phyloP scores from a whole-genome alignment of 1,140 invertebrate genomes.

The Brevipalpus yothersi region DNA sequence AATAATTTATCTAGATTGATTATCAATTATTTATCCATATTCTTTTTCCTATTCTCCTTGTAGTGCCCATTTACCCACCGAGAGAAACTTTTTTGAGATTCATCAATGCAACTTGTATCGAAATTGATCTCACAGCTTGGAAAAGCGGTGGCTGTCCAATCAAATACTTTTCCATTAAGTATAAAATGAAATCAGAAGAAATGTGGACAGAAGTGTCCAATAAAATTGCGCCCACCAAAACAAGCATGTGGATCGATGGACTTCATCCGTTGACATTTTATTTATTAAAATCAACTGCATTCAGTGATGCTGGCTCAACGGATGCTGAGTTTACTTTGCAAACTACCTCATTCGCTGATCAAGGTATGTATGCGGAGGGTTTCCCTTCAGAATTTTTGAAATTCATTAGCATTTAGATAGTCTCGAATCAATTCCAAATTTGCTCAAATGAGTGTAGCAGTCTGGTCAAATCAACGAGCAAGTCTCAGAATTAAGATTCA shows the following conservation, averaged over 20 bases:
- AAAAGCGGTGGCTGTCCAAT: slow-evolving; percentile 27
- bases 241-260: slow-evolving; percentile 23
- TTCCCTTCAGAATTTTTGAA: background rate
- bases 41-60: background rate
- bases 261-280: slow-evolving; percentile 62
- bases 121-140: slow-evolving; percentile 26
- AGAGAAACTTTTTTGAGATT: slow-evolving; percentile 11
- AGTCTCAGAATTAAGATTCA: no score
- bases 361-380: background rate
- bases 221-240: background rate
- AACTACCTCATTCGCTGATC: slow-evolving; percentile 20
- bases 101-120: slow-evolving; percentile 21
- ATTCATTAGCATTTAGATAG: no score
- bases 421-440: no score
- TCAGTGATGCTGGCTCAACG: slow-evolving; percentile 73
- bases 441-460: no score
- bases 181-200: slow-evolving; percentile 11
- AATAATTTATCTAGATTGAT: background rate
- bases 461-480: no score
- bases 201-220: background rate
- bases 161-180: slow-evolving; percentile 13
- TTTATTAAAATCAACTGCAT: slow-evolving; percentile 54
- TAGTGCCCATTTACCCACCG: slow-evolving; percentile 14
- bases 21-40: background rate
- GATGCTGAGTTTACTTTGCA: slow-evolving; percentile 52